A percentile compares a stretch with the other conserved stretches of the same genome.
Conservation (phyloP, 2,113 vertebrate genomes). For the Salvelinus fontinalis region DNA sequence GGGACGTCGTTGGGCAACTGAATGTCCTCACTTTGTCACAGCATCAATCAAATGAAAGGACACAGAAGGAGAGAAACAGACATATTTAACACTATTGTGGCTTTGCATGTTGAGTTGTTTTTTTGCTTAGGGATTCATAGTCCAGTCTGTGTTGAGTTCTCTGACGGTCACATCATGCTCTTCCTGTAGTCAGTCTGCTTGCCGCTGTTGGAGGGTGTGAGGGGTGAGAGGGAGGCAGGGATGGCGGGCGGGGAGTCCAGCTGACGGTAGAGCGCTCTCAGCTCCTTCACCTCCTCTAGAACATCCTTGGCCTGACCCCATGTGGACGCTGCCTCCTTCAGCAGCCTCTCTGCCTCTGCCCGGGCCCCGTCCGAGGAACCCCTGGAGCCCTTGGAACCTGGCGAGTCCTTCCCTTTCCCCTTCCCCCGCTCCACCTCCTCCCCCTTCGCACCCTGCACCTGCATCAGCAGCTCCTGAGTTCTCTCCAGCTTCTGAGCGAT, state of each 20-base stretch:
- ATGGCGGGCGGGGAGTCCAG: constrained; percentile 73
- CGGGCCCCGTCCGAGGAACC: constrained; percentile 62
- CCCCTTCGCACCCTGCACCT: constrained; percentile 70
- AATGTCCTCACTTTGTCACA: constrained; percentile 13
- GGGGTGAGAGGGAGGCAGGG: not conserved
- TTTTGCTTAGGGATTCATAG: not conserved
- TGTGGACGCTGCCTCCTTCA: constrained; percentile 81
- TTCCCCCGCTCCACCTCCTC: constrained; percentile 1
- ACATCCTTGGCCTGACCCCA: constrained; percentile 89
- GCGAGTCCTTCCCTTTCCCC: constrained; percentile 66
- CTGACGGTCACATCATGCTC: constrained; percentile 79
- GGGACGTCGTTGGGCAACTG: not conserved
- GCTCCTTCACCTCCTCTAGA: constrained; percentile 86
- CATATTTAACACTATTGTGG: constrained; percentile 8
- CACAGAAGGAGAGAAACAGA: constrained; percentile 3
- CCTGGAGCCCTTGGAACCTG: constrained; percentile 34
- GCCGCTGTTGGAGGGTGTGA: constrained; percentile 32
- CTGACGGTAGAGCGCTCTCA: constrained; percentile 82
- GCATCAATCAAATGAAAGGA: constrained; percentile 8
- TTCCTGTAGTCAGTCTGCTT: constrained; percentile 75
- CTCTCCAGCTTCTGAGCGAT: constrained; percentile 88
- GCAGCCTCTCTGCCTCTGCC: constrained; percentile 81
- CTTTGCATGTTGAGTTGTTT: not conserved
- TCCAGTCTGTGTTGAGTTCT: not conserved
- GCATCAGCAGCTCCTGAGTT: constrained; percentile 86